These are phyloP conservation scores for Antechinus stuartii DNA, from an alignment of 2,113 vertebrate species.

Conservation along the genomic window DNA sequence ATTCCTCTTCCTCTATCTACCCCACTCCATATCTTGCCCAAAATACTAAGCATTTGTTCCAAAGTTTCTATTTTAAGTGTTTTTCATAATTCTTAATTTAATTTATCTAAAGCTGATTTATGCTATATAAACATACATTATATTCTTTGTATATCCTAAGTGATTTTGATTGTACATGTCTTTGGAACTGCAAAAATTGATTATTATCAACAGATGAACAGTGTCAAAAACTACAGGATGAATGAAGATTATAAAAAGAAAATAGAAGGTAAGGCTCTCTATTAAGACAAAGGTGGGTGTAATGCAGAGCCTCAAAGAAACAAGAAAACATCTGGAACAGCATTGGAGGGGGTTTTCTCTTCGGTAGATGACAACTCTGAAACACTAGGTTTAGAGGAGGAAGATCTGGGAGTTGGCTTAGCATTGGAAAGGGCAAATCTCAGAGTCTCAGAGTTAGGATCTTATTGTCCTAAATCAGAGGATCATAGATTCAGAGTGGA, in stretches of 20 bases:
- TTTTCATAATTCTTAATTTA: neutral
- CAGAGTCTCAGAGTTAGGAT: neutral
- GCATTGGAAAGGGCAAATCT: neutral
- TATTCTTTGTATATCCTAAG: neutral
- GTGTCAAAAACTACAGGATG: neutral
- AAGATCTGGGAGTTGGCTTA: neutral
- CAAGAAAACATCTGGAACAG: neutral
- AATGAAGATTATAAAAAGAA: neutral
- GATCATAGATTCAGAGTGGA: neutral
- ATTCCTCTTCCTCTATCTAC: too few relatives aligned
- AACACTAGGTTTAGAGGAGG: neutral
- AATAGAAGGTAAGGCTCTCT: neutral
- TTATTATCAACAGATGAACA: neutral
- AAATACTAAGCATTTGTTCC: neutral
- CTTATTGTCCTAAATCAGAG: neutral
- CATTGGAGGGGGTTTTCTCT: neutral
- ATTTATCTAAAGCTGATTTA: neutral
- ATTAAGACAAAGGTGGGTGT: neutral
- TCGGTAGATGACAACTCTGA: neutral
- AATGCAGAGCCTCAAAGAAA: neutral
- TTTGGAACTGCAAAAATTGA: neutral
- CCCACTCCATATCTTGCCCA: neutral
- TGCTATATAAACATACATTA: neutral
- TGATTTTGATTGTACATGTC: neutral
- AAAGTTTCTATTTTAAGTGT: neutral